phyloP scores from a whole-genome alignment of 2,888 invertebrate genomes.

The Artemia sinica region DNA sequence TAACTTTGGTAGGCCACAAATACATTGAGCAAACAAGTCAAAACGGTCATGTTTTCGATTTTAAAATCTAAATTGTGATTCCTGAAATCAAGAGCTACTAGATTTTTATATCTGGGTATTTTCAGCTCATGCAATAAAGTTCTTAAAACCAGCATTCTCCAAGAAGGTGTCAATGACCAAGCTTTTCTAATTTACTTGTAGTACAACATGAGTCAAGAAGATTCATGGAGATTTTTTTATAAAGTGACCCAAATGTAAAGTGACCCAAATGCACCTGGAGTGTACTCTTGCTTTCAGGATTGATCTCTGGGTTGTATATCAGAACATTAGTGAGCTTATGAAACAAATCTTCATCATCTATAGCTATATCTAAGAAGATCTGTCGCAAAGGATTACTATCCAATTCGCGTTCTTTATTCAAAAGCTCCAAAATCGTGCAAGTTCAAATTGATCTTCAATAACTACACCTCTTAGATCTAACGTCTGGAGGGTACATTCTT shows the following conservation, averaged over 20 bases:
- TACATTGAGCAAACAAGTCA: neutral
- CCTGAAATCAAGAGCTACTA: neutral
- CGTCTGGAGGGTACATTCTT: neutral
- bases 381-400: neutral
- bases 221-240: neutral
- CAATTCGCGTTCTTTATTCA: neutral
- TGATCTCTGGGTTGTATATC: constrained; percentile 5
- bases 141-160: neutral
- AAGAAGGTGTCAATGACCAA: constrained; percentile 1
- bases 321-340: constrained; percentile 9
- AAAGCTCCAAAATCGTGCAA: neutral
- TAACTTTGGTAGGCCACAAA: neutral
- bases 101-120: neutral
- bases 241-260: no score
- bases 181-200: neutral
- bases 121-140: neutral
- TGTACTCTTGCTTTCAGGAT: neutral
- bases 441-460: neutral
- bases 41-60: neutral
- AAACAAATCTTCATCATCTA: constrained; percentile 7
- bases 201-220: constrained; percentile 3
- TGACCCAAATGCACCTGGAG: neutral
- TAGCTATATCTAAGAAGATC: neutral
- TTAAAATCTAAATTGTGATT: neutral
- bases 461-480: constrained; percentile 5